Evolutionary conservation across 2,113 vertebrate species (phyloP), one percentile per base, ranked within the genome.

Genomic region (Bubo blakistoni): DNA sequence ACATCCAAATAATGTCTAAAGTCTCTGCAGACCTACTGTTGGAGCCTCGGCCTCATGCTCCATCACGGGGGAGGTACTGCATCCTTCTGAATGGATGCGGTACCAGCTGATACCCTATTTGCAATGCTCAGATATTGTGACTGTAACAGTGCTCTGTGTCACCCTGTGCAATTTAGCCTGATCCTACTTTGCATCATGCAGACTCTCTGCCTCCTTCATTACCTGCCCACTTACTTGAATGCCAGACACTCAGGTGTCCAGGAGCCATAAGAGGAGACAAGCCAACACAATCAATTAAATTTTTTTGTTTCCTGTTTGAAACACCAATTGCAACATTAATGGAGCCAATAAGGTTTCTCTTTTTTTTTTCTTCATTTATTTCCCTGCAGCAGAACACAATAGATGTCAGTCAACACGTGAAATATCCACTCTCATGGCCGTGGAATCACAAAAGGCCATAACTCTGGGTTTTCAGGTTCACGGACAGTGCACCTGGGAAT

Each of bases 401-500:
- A 57, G 20, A 47, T 69, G 34, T 78, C 77, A 93, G 63, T 78
- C 77, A 93, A 59, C 29, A 62, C 5, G 9, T 25, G 30, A 19
- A 89, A 12, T 77, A 57, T 13, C 26, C 24, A 24, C 21, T 72
- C 85, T 46, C 49, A 74, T 11, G 30, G 49, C 44, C 6, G 0
- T 44, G 25, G 65, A 84, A 81, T 61, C 32, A 52, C 19, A 34
- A 79, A 92, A 84, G 44, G 26, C 40, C 42, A 11, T 90, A 96
- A 55, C 42, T 89, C 59, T 69, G 65, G 22, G 32, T 10, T 79
- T 96, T 82, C 66, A 36, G 74, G 84, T 89, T 91, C 88, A 80
- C 4, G 4, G 84, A 54, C 6, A 78, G 30, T 62, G 25, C 47
- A 74, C 16, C 46, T 92, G 52, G 17, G 65, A 71, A 92, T 81